phyloP scores from a whole-genome alignment of 2,113 vertebrate genomes.

The Cochlearius cochlearius region DNA sequence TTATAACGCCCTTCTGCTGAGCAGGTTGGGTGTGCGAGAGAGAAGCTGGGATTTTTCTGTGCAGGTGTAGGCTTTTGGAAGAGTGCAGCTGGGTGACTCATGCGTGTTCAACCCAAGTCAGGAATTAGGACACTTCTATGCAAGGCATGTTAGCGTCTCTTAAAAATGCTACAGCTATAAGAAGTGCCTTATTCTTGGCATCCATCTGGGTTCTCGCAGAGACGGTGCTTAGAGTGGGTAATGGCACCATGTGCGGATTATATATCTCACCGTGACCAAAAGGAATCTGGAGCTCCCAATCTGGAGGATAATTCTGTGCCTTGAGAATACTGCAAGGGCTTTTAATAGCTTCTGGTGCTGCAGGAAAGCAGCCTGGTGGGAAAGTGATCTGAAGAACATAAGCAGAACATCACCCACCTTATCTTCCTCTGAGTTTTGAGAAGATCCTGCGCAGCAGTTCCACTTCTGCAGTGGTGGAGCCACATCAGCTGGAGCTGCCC shows the following conservation, averaged over 20 bases:
- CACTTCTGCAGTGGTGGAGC: background rate
- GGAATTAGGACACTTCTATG: constrained; percentile 50
- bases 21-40: background rate
- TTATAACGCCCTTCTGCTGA: background rate
- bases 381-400: background rate
- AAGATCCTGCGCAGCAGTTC: background rate
- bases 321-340: background rate
- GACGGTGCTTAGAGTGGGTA: constrained; percentile 1
- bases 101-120: background rate
- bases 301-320: constrained; percentile 38
- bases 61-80: background rate
- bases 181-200: constrained; percentile 49
- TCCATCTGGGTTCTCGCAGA: constrained; percentile 49
- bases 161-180: constrained; percentile 49
- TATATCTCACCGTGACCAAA: constrained; percentile 15
- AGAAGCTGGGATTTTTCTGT: background rate
- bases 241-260: constrained; percentile 17
- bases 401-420: constrained; percentile 42
- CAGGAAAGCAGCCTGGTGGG: background rate
- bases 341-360: constrained; percentile 36
- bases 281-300: constrained; percentile 42
- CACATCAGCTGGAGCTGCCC: background rate
- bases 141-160: constrained; percentile 30
- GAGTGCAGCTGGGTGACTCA: background rate
- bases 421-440: constrained; percentile 16